Percentiles rank a stretch among this genome's conserved stretches.
Evolutionary conservation across 2,797 vertebrate species (phyloP).

Genomic region (Channallabes apus): DNA sequence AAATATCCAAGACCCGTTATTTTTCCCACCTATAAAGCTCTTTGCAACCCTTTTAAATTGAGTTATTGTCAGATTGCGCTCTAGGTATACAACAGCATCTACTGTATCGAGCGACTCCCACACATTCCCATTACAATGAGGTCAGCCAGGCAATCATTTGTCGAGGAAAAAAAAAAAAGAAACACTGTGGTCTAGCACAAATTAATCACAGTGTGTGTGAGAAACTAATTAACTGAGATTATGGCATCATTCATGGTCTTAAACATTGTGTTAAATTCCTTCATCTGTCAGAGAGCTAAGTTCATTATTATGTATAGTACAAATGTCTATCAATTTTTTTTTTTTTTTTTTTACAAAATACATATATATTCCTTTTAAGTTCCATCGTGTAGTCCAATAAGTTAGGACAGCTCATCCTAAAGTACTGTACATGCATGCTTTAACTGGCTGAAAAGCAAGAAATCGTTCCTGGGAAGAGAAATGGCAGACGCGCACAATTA

Average conservation of each 20-base stretch:
- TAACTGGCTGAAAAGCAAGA: slow-evolving; percentile 67
- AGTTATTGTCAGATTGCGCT: neutral
- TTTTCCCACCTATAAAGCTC: neutral
- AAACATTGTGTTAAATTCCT: neutral
- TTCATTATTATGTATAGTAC: neutral
- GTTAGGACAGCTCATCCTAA: slow-evolving; percentile 43
- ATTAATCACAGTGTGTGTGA: neutral
- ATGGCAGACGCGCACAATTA: slow-evolving; percentile 70
- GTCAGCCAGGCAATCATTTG: neutral
- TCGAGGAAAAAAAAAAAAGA: neutral
- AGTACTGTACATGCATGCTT: slow-evolving; percentile 45
- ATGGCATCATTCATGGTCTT: neutral
- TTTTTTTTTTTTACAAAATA: too few relatives aligned
- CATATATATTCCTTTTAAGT: slow-evolving; percentile 33
- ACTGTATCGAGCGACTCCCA: neutral
- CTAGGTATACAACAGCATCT: neutral
- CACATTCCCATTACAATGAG: neutral
- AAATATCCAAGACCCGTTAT: neutral
- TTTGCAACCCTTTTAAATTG: neutral
- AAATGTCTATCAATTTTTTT: neutral
- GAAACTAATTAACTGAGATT: neutral
- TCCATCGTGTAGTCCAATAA: slow-evolving; percentile 64
- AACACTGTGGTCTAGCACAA: neutral
- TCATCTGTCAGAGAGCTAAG: neutral
- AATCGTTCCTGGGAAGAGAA: slow-evolving; percentile 23